Base-by-base conservation (phyloP, 2,113 vertebrate species). In the Seriola dumerili region DNA sequence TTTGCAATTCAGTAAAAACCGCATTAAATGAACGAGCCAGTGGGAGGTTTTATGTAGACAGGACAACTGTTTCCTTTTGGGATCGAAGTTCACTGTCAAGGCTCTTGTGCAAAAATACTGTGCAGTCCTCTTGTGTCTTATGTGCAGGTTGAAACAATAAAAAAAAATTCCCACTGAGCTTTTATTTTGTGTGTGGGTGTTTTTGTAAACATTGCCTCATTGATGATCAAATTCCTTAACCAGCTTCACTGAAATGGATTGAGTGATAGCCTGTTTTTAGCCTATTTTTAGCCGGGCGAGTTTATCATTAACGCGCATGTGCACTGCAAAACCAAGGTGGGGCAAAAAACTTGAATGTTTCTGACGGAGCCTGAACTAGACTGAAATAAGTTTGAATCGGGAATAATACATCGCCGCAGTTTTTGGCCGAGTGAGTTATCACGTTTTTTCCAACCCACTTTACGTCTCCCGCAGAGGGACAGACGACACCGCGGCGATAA, bases 281-380 rank as follows among this genome's bases (percentile, higher is more conserved):
- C 34, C 11, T 87, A 76, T 86, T 88, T 85, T 81, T 91, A 86
- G 73, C 34, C 11, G 1, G 48, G 38, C 40, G 9, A 23, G 55
- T 69, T 75, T 6, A 19, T 25, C 63, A 25, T 29, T 16, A 81
- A 50, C 70, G 87, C 91, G 92, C 93, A 93, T 92, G 93, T 52
- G 90, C 91, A 52, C 1, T 84, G 61, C 19, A 19, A 54, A 89
- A 88, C 59, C 17, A 88, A 92, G 93, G 93, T 90, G 93, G 90
- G 93, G 90, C 88, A 85, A 88, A 84, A 78, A 88, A 89, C 68
- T 90, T 89, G 55, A 90, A 89, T 4, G 81, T 82, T 88, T 89
- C 36, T 84, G 69, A 79, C 83, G 48, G 87, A 61, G 77, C 5
- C 12, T n/a, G 55, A 57, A 68, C 76, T 23, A 16, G 13, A 65